A percentile compares a stretch with the other conserved stretches of the same genome.
Evolutionary conservation across 1,140 invertebrate species (phyloP).

Genomic region (Drosophila sp.): DNA sequence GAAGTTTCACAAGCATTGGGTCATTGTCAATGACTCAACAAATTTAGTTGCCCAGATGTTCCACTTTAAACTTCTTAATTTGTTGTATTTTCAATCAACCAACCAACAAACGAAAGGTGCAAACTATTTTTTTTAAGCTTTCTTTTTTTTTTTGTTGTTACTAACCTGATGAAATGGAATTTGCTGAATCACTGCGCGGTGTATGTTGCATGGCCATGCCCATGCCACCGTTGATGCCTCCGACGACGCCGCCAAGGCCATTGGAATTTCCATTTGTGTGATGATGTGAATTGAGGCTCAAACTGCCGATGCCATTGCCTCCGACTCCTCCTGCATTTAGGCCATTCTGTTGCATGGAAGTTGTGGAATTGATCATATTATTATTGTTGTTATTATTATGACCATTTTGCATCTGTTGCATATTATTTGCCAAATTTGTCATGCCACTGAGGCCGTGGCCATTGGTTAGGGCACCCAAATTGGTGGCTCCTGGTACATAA

Average conservation of each 20-base stretch:
- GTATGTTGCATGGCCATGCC: slow-evolving; percentile 82
- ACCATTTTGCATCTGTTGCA: slow-evolving; percentile 70
- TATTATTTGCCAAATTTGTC: slow-evolving; percentile 42
- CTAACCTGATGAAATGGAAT: slow-evolving; percentile 83
- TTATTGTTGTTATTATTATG: slow-evolving; percentile 27
- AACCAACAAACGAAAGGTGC: neutral
- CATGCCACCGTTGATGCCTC: slow-evolving; percentile 33
- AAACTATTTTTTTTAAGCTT: neutral
- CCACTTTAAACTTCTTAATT: too few relatives aligned
- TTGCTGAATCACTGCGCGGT: slow-evolving; percentile 80
- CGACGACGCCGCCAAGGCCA: slow-evolving; percentile 36
- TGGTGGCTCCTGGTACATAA: slow-evolving; percentile 65
- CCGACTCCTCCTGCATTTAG: slow-evolving; percentile 23
- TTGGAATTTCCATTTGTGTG: slow-evolving; percentile 62
- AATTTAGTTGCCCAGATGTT: too few relatives aligned
- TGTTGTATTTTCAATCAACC: slow-evolving; percentile 1
- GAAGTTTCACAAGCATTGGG: too few relatives aligned
- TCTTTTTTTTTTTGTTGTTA: neutral
- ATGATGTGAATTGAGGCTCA: slow-evolving; percentile 48
- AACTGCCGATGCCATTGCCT: slow-evolving; percentile 33
- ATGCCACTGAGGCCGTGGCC: slow-evolving; percentile 45
- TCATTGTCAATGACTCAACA: too few relatives aligned
- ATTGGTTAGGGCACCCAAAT: slow-evolving; percentile 60
- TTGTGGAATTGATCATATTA: slow-evolving; percentile 63
- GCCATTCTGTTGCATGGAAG: slow-evolving; percentile 60